Base-by-base conservation (phyloP, 2,888 invertebrate genomes). In the Sesia apiformis region DNA sequence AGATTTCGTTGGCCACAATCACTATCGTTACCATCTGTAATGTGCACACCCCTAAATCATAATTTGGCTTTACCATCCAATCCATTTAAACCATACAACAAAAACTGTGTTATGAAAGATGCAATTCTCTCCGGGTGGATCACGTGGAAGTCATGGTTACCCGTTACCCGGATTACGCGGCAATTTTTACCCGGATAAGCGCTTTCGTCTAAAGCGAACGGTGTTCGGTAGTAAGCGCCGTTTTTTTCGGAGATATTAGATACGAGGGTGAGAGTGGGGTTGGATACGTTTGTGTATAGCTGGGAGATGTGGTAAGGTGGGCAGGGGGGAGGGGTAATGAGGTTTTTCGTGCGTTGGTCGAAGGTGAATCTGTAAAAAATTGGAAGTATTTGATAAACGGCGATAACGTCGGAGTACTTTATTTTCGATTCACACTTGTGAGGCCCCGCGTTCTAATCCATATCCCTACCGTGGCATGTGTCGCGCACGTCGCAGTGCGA, bases 91-190 rank as follows among this genome's bases (percentile, higher is more conserved):
- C 50, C 50, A 23, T 46, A n/a, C 8, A 46, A 3, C 23, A 46
- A 4, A 46, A 91, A 91, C 55, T 75, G 75, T 0, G 61, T 58
- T 0, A 92, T 63, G 62, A 69, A 70, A 0, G 70, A 60, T 0
- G 90, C 91, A 0, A 93, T 68, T 6, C 70, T 65, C 54, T 91
- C 91, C 0, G 93, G 93, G 52, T 85, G 61, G 40, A 84, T 83
- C 4, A 91, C 82, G 64, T 93, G 93, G 0, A 92, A 84, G 64
- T 93, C 91, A 58, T 93, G 93, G 53, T 79, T 76, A 0, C 93
- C 93, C 0, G 72, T 66, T 0, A 93, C 87, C 3, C 61, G 40
- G 4, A 79, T 65, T 3, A 78, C 71, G n/a, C 78, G 68, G 1
- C 66, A 76, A 51, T 80, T 81, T 0, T 64, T 64, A 0, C 60